Evolutionary conservation across 2,797 vertebrate species (phyloP).

Genomic region (Platyrinchus mystaceus): DNA sequence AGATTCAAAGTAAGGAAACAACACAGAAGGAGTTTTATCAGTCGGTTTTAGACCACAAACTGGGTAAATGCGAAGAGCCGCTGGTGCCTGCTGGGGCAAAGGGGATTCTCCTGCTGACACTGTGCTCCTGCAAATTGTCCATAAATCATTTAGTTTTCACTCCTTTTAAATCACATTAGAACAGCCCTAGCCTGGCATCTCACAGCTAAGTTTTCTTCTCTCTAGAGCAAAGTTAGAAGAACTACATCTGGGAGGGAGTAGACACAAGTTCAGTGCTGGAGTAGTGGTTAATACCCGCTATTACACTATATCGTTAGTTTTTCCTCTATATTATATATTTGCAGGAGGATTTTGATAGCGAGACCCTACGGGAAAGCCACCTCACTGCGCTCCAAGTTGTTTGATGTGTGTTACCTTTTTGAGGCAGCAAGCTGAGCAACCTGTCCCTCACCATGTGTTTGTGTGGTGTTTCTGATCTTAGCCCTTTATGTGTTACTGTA

Average conservation of each 20-base stretch:
- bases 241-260: not conserved
- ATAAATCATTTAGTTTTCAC: not conserved
- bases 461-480: not conserved
- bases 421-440: not conserved
- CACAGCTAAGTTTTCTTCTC: too few relatives aligned
- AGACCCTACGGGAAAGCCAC: not conserved
- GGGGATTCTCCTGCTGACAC: not conserved
- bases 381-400: rapidly evolving
- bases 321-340: rapidly evolving
- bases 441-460: not conserved
- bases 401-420: not conserved
- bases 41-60: not conserved
- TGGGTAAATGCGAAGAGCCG: not conserved
- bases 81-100: not conserved
- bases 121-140: not conserved
- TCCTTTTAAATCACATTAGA: not conserved
- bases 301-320: not conserved
- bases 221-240: not conserved
- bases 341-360: not conserved
- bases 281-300: rapidly evolving
- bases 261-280: not conserved
- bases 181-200: not conserved
- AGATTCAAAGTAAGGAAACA: conserved; percentile 88
- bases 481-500: not conserved
- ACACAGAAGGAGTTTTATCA: not conserved